Conservation (phyloP, 2,888 invertebrate species). For the Mantis religiosa region DNA sequence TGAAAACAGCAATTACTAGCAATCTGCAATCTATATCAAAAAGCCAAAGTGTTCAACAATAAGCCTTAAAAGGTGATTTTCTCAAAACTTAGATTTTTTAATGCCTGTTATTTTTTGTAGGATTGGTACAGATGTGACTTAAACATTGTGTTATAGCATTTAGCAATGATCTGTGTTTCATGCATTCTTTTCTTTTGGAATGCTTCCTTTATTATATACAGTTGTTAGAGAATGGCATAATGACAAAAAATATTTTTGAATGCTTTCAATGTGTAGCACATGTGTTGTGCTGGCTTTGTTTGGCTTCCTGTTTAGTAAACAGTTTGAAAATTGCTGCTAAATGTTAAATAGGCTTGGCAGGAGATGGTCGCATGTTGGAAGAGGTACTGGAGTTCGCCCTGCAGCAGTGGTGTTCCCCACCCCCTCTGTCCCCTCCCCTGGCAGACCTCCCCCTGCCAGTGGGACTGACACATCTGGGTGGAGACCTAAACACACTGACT, state of each 20-base stretch:
- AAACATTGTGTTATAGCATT: too few species aligned
- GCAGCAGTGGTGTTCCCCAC: slow-evolving; percentile 19
- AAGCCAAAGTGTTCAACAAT: too few species aligned
- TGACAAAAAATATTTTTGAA: background rate
- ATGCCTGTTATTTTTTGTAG: too few species aligned
- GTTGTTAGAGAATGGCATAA: background rate
- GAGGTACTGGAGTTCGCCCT: background rate
- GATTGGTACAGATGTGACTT: too few species aligned
- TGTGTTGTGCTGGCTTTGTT: background rate
- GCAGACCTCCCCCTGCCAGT: slow-evolving; percentile 14
- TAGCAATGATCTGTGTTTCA: too few species aligned
- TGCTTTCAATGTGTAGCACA: background rate
- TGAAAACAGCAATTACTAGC: too few species aligned
- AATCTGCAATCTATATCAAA: too few species aligned
- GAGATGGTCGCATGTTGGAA: slow-evolving; percentile 9
- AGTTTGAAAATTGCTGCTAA: background rate
- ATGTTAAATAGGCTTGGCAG: slow-evolving; percentile 1
- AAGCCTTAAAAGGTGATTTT: too few species aligned
- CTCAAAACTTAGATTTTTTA: too few species aligned
- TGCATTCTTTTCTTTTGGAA: too few species aligned
- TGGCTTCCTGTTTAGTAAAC: background rate
- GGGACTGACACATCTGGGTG: background rate
- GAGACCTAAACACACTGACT: background rate
- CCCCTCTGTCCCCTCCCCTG: slow-evolving; percentile 16
- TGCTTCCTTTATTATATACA: too few species aligned